phyloP scores from a whole-genome alignment of 2,113 vertebrate genomes.

The Pseudorhombus dupliciocellatus region DNA sequence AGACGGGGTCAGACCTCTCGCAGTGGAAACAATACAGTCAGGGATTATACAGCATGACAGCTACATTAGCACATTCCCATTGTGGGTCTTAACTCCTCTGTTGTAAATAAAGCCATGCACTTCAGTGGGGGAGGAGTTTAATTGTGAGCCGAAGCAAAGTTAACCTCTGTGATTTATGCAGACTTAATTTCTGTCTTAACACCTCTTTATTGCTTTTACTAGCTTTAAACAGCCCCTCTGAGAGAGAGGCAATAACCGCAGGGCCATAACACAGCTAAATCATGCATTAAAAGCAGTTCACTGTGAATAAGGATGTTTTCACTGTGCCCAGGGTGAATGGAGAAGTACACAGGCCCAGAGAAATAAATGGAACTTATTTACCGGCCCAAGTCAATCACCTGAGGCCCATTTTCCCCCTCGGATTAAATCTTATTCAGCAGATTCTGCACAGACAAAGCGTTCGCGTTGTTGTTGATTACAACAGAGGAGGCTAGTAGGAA shows the following conservation, averaged over 20 bases:
- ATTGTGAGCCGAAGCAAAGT: conserved; percentile 54
- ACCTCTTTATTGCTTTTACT: conserved; percentile 74
- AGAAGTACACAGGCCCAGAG: conserved; percentile 26
- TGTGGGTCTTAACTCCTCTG: conserved; percentile 20
- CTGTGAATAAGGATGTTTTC: conserved; percentile 23
- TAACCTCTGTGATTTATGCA: conserved; percentile 67
- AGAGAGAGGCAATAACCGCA: conserved; percentile 64
- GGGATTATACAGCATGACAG: conserved; percentile 4
- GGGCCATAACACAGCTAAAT: conserved; percentile 68
- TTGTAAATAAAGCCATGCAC: conserved; percentile 57
- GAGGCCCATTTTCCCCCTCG: conserved; percentile 31
- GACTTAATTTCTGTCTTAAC: conserved; percentile 72
- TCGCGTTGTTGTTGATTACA: conserved; percentile 60
- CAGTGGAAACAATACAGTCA: conserved; percentile 9
- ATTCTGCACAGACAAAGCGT: conserved; percentile 45
- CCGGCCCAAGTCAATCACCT: not conserved
- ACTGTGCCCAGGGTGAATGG: conserved; percentile 39
- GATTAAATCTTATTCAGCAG: conserved; percentile 48
- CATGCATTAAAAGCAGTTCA: conserved; percentile 64
- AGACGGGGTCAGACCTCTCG: not conserved
- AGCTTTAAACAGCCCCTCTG: conserved; percentile 63
- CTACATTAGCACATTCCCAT: conserved; percentile 25
- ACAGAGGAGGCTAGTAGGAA: conserved; percentile 43
- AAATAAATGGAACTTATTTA: conserved; percentile 38
- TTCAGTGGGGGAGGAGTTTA: conserved; percentile 47